Percentiles rank a stretch among this genome's conserved stretches.
Evolutionary conservation across 2,113 vertebrate genomes (phyloP).

Genomic region (Pterocles gutturalis): DNA sequence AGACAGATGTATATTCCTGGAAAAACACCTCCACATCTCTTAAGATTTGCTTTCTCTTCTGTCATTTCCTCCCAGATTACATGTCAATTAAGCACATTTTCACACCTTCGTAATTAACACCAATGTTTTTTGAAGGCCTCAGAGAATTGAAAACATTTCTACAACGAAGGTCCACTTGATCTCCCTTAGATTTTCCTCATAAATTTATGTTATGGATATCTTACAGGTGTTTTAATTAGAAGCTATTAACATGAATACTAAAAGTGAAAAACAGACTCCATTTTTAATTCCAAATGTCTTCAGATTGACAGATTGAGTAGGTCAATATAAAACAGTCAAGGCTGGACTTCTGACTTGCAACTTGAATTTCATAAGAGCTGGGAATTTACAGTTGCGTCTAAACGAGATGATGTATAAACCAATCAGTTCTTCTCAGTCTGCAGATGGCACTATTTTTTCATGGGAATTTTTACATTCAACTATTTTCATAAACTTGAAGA

Average conservation of each 20-base stretch:
- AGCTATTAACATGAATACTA: background rate
- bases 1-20: background rate
- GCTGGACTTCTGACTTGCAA: background rate
- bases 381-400: background rate
- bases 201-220: background rate
- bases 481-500: background rate
- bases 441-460: background rate
- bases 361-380: background rate
- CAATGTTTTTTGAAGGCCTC: background rate
- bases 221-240: background rate
- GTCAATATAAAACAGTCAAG: background rate
- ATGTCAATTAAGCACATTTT: background rate
- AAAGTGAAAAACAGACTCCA: rapidly evolving
- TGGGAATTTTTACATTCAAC: background rate
- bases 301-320: background rate
- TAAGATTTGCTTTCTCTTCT: background rate
- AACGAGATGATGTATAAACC: background rate
- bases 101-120: background rate
- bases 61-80: background rate
- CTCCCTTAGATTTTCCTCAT: background rate
- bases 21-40: background rate
- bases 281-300: background rate
- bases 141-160: background rate
- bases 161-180: background rate
- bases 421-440: background rate